phyloP scores from a whole-genome alignment of 2,113 vertebrate species.

The Meles meles region DNA sequence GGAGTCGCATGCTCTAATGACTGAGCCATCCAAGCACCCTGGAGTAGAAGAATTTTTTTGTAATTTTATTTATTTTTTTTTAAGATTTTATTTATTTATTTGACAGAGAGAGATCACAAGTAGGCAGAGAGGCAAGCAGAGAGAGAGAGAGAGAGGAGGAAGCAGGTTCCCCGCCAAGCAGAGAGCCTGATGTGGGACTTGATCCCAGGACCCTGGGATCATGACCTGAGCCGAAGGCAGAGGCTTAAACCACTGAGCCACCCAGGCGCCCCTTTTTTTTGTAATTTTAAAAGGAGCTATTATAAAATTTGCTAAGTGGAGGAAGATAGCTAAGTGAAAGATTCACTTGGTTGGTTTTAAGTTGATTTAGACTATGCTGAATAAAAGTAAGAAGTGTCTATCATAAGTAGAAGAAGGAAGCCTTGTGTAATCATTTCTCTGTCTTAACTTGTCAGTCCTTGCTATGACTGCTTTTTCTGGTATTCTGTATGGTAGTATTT shows the following conservation, averaged over 20 bases:
- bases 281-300: constrained; percentile 30
- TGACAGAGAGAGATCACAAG: too few species aligned
- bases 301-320: neutral
- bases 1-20: neutral
- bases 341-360: neutral
- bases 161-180: too few species aligned
- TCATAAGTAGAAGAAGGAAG: neutral
- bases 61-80: too few species aligned
- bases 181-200: too few species aligned
- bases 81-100: too few species aligned
- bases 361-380: constrained; percentile 5
- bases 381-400: neutral
- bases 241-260: too few species aligned
- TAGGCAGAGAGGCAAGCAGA: too few species aligned
- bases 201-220: too few species aligned
- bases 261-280: neutral
- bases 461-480: neutral
- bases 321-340: neutral
- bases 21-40: neutral
- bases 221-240: too few species aligned
- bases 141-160: too few species aligned
- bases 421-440: neutral
- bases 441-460: neutral
- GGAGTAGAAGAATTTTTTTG: too few species aligned
- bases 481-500: neutral